A percentile compares a stretch with the other conserved stretches of the same genome.
Evolutionary conservation across 2,113 vertebrate species (phyloP).

Genomic region (Tenrec ecaudatus): DNA sequence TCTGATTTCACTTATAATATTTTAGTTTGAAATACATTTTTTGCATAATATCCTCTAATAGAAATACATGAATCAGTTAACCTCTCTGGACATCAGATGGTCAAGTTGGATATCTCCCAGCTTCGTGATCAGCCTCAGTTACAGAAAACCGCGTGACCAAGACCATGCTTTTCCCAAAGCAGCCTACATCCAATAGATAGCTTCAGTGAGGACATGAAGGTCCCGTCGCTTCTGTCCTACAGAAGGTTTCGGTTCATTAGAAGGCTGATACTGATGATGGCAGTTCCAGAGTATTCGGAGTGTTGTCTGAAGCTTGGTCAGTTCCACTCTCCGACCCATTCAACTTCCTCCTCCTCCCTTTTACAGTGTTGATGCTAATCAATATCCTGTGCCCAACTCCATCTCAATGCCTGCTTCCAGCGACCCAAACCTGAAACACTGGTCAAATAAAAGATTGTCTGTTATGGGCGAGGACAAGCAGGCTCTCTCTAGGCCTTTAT

Average conservation of each 20-base stretch:
- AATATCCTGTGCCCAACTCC: background rate
- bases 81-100: background rate
- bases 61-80: background rate
- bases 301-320: background rate
- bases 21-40: constrained; percentile 30
- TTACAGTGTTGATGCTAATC: background rate
- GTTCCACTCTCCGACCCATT: background rate
- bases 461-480: background rate
- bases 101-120: background rate
- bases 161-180: background rate
- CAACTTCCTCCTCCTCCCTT: background rate
- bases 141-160: background rate
- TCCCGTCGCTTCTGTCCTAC: background rate
- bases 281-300: background rate
- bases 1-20: background rate
- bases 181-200: no score
- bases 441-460: background rate
- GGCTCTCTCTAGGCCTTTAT: background rate
- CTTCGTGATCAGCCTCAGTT: background rate
- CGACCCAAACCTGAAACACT: background rate
- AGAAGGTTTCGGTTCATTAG: no score
- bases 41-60: background rate
- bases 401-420: background rate
- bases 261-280: background rate
- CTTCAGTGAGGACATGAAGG: background rate